A percentile compares a stretch with the other conserved stretches of the same genome.
Conservation (phyloP, 1,140 invertebrate species). For the Drosophila prosaltans region DNA sequence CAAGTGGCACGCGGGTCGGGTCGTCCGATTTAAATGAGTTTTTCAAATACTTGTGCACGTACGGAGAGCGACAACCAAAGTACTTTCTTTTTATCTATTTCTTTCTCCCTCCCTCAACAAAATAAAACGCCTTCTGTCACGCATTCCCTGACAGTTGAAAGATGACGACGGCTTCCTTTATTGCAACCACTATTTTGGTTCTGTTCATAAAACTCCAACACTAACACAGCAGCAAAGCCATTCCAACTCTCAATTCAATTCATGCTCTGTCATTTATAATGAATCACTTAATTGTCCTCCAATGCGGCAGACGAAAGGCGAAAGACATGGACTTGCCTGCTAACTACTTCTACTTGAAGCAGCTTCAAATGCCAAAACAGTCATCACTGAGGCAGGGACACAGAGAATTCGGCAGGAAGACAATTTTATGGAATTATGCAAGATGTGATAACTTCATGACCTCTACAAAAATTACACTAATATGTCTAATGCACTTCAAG, state of each 20-base stretch:
- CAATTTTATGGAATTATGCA: slow-evolving; percentile 15
- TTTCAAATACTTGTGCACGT: slow-evolving; percentile 81
- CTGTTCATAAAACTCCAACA: slow-evolving; percentile 53
- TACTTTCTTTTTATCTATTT: slow-evolving; percentile 59
- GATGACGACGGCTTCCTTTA: slow-evolving; percentile 57
- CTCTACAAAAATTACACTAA: slow-evolving; percentile 6
- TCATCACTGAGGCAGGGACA: neutral
- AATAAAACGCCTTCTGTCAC: slow-evolving; percentile 52
- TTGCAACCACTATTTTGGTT: slow-evolving; percentile 57
- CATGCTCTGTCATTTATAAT: slow-evolving; percentile 80
- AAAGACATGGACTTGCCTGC: slow-evolving; percentile 2
- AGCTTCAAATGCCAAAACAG: slow-evolving; percentile 7
- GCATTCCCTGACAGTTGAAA: slow-evolving; percentile 46
- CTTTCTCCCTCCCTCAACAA: slow-evolving; percentile 33
- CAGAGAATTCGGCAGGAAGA: neutral
- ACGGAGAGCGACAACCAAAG: slow-evolving; percentile 53
- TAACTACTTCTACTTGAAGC: slow-evolving; percentile 1
- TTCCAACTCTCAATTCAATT: slow-evolving; percentile 69
- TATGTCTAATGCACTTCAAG: slow-evolving; percentile 6
- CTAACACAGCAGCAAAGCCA: slow-evolving; percentile 28
- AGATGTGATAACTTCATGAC: slow-evolving; percentile 5
- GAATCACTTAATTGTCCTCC: slow-evolving; percentile 79
- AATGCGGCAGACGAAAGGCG: slow-evolving; percentile 27
- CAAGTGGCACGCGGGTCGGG: slow-evolving; percentile 43
- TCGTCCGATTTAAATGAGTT: slow-evolving; percentile 77